Evolutionary conservation across 2,888 invertebrate genomes (phyloP).

Genomic region (Ophion ventricosus): DNA sequence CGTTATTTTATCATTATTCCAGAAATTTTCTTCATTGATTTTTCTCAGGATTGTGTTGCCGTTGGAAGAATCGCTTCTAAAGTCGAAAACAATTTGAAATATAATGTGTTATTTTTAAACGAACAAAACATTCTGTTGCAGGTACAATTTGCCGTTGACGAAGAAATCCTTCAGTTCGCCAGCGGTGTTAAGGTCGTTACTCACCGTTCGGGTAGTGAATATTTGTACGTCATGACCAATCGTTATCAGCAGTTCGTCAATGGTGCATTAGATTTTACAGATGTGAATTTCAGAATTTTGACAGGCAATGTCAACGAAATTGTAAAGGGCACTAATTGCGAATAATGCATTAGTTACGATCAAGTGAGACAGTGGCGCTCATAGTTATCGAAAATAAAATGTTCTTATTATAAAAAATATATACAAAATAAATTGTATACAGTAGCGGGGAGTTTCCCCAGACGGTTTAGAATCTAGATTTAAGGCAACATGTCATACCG

Average conservation of each 20-base stretch:
- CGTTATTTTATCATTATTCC: background rate
- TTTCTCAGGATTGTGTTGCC: no score
- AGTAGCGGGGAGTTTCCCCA: background rate
- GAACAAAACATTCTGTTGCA: slow-evolving; percentile 4
- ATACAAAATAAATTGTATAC: background rate
- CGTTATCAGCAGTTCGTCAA: slow-evolving; percentile 89
- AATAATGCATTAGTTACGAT: slow-evolving; percentile 14
- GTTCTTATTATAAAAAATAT: background rate
- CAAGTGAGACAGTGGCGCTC: background rate
- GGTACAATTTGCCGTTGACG: slow-evolving; percentile 84
- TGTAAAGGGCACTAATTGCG: slow-evolving; percentile 83
- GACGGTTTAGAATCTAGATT: background rate
- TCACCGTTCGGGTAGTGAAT: slow-evolving; percentile 84
- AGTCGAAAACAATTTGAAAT: background rate
- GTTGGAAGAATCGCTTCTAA: no score
- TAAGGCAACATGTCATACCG: background rate
- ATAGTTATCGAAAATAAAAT: background rate
- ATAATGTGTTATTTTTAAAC: background rate
- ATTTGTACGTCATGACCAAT: slow-evolving; percentile 88
- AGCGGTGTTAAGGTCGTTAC: slow-evolving; percentile 89
- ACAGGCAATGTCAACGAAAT: slow-evolving; percentile 85
- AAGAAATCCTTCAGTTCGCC: slow-evolving; percentile 88
- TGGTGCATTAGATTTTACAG: slow-evolving; percentile 84
- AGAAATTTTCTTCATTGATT: background rate
- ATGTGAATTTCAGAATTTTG: slow-evolving; percentile 88